These are phyloP conservation scores for Leptinotarsa texana DNA, from an alignment of 1,140 invertebrate genomes.

Conservation along the genomic window DNA sequence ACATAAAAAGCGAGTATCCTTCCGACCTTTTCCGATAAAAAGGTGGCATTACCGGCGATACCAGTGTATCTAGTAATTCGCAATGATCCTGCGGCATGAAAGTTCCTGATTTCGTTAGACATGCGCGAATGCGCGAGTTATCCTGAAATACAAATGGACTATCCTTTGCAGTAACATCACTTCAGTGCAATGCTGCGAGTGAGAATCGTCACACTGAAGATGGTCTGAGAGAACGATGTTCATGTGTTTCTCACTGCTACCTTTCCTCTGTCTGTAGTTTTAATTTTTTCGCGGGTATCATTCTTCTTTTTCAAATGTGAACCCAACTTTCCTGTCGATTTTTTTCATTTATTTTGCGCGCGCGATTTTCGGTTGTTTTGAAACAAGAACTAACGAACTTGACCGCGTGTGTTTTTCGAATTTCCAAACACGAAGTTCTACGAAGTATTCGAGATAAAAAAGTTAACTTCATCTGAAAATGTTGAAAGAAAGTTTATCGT, in stretches of 20 bases:
- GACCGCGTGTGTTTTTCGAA: slow-evolving; percentile 8
- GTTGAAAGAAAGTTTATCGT: slow-evolving; percentile 53
- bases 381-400: neutral
- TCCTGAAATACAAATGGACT: slow-evolving; percentile 21
- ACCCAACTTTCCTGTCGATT: slow-evolving; percentile 2
- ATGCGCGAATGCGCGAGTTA: slow-evolving; percentile 30
- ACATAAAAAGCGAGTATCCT: slow-evolving; percentile 6
- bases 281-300: neutral
- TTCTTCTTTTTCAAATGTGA: slow-evolving; percentile 26
- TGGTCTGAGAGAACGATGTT: slow-evolving; percentile 14
- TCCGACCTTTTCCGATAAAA: slow-evolving; percentile 2
- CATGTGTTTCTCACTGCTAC: slow-evolving; percentile 13
- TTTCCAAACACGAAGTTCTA: slow-evolving; percentile 53
- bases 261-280: neutral
- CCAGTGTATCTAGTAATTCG: slow-evolving; percentile 24
- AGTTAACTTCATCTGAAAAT: slow-evolving; percentile 45
- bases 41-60: slow-evolving; percentile 4
- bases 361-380: slow-evolving; percentile 8
- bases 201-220: slow-evolving; percentile 6
- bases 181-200: slow-evolving; percentile 21
- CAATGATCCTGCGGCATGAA: slow-evolving; percentile 23
- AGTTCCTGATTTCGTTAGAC: slow-evolving; percentile 14
- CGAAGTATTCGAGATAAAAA: slow-evolving; percentile 53
- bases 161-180: slow-evolving; percentile 13
- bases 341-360: slow-evolving; percentile 14